Percentiles rank a stretch among this genome's conserved stretches.
These are phyloP conservation scores for Cenopis cana DNA, from an alignment of 2,888 invertebrate species.

Conservation along the genomic window DNA sequence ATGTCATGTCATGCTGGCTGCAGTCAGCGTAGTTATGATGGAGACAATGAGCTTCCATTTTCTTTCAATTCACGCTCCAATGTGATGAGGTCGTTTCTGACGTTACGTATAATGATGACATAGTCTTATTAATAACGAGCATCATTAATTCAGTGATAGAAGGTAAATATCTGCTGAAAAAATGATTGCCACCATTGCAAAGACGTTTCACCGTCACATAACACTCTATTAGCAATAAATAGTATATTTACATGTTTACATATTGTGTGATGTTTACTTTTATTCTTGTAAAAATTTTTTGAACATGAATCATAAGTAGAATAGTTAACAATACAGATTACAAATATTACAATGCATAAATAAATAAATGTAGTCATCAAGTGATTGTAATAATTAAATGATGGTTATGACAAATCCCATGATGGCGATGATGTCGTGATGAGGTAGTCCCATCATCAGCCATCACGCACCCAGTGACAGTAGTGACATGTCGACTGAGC, in stretches of 20 bases:
- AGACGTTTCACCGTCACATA: background rate
- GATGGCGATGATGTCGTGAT: conserved; percentile 17
- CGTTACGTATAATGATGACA: background rate
- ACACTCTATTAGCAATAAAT: background rate
- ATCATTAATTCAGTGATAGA: conserved; percentile 42
- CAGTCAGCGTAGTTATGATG: background rate
- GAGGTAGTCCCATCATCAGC: conserved; percentile 33
- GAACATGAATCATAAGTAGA: too few relatives aligned
- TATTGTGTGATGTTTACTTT: too few relatives aligned
- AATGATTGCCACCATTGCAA: conserved; percentile 27
- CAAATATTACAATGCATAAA: background rate
- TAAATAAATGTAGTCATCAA: background rate
- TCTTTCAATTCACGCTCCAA: background rate
- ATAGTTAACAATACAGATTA: background rate
- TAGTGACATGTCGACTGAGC: conserved; percentile 48
- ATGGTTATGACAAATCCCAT: too few relatives aligned
- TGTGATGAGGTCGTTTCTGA: background rate
- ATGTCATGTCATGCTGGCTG: background rate
- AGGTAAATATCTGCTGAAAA: conserved; percentile 24
- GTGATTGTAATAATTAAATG: background rate
- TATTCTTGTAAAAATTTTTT: too few relatives aligned
- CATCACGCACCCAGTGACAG: conserved; percentile 51
- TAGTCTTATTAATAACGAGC: conserved; percentile 14
- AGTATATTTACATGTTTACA: too few relatives aligned
- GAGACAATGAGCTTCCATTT: background rate